Evolutionary conservation across 2,113 vertebrate species (phyloP), one percentile per base, ranked within the genome.

Genomic region (Pardalotus punctatus): DNA sequence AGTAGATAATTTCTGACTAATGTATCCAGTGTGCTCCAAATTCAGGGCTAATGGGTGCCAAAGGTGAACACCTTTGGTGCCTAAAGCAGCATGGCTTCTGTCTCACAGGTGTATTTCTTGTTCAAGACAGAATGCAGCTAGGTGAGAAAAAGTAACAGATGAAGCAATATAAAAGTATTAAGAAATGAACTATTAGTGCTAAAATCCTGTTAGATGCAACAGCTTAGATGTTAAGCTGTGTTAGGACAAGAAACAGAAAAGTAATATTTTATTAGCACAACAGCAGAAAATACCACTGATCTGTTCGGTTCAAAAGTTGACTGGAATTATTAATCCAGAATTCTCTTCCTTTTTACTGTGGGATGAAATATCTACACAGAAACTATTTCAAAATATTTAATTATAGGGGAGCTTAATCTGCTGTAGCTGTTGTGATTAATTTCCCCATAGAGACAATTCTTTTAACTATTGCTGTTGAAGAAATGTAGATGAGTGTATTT

Each of bases 201-300:
- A 88, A 96, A 94, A 88, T 90, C 81, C 64, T 77, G 29, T 90
- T 90, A 86, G 64, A 83, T n/a, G 76, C 50, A 90, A 86, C 47
- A 86, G 42, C 33, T 93, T 78, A 65, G 78, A 85, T 53, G 18
- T 48, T 89, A 81, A 74, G 18, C 61, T 79, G 78, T 76, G 66
- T 40, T 76, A 93, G 70, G 66, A 94, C 3, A 28, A 50, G 27
- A 61, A 87, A 80, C 31, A 87, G 54, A 77, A 95, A 91, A 93
- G 77, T 35, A 84, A 16, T 8, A 81, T 47, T 24, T 82, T 57
- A 72, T 18, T 42, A 76, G n/a, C 19, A 45, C 54, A 87, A 61
- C 25, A 81, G 35, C 57, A n/a, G 42, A 76, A 95, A 90, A 62
- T 50, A 76, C 33, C 21, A 45, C 51, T 42, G 42, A 62, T 83